These are phyloP conservation scores for Notocelia uddmanniana DNA, from an alignment of 2,888 invertebrate species.

Conservation along the genomic window DNA sequence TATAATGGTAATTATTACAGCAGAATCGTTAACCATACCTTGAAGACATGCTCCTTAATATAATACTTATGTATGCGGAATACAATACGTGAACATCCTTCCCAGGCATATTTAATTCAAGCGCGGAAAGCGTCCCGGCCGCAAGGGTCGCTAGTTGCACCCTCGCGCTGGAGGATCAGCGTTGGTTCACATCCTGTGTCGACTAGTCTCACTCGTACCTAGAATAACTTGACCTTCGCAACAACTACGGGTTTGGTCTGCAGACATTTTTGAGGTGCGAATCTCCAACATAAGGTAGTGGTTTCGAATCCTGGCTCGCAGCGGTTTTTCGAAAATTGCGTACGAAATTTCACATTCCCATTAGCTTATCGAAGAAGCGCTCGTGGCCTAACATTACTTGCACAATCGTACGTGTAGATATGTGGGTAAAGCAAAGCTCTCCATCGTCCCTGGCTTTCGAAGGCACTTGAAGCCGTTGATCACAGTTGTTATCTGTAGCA, in stretches of 20 bases:
- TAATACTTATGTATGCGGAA: constrained; percentile 9
- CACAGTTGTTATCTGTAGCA: not conserved
- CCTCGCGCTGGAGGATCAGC: too few species aligned
- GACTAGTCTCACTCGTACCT: not conserved
- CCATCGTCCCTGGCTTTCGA: not conserved
- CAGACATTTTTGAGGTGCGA: too few species aligned
- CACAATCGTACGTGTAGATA: too few species aligned
- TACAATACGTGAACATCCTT: constrained; percentile 14
- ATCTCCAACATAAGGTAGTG: not conserved
- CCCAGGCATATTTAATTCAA: constrained; percentile 33
- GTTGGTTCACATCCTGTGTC: not conserved
- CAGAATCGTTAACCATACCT: not conserved
- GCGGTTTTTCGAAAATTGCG: not conserved
- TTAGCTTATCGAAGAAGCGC: too few species aligned
- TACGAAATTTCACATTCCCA: too few species aligned
- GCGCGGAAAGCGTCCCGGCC: constrained; percentile 24
- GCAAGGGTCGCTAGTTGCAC: constrained; percentile 20
- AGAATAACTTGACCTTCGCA: not conserved
- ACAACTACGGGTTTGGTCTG: not conserved
- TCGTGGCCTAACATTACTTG: too few species aligned
- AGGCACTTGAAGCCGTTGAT: not conserved
- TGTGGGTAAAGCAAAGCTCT: too few species aligned
- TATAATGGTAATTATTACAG: not conserved
- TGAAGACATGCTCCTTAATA: constrained; percentile 6
- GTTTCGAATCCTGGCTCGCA: not conserved